phyloP scores from a whole-genome alignment of 2,888 invertebrate species.

The Eupithecia inturbata region DNA sequence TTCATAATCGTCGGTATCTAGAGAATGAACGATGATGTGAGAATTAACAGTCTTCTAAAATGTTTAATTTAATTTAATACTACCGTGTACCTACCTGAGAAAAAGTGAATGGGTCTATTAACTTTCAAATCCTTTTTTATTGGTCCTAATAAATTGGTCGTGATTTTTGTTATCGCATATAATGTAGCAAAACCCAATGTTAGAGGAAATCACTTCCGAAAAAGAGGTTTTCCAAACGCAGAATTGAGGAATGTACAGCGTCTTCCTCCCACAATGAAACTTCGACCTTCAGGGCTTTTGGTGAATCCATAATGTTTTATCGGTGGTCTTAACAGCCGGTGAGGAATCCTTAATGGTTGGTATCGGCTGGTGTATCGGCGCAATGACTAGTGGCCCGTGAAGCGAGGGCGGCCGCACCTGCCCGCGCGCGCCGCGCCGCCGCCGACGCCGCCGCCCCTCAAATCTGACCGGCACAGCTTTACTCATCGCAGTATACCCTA shows the following conservation, averaged over 20 bases:
- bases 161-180: not conserved
- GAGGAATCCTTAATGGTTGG: not conserved
- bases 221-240: not conserved
- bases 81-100: not conserved
- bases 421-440: too few relatives aligned
- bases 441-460: constrained; percentile 71
- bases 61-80: too few relatives aligned
- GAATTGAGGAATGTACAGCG: not conserved
- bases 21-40: not conserved
- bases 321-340: constrained; percentile 20
- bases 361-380: constrained; percentile 29
- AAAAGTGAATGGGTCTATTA: not conserved
- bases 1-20: not conserved
- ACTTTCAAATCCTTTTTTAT: not conserved
- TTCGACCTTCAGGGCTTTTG: not conserved
- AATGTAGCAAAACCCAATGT: not conserved
- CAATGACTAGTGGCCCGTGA: constrained; percentile 64
- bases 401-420: constrained; percentile 78
- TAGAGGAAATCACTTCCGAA: not conserved
- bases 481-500: constrained; percentile 60
- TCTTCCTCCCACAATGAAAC: not conserved
- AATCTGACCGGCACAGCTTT: constrained; percentile 77
- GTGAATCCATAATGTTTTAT: constrained; percentile 39
- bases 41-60: not conserved
- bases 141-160: not conserved